Evolutionary conservation across 1,140 invertebrate species (phyloP), one percentile per base, ranked within the genome.

Genomic region (Akabosia matsudoensis): DNA sequence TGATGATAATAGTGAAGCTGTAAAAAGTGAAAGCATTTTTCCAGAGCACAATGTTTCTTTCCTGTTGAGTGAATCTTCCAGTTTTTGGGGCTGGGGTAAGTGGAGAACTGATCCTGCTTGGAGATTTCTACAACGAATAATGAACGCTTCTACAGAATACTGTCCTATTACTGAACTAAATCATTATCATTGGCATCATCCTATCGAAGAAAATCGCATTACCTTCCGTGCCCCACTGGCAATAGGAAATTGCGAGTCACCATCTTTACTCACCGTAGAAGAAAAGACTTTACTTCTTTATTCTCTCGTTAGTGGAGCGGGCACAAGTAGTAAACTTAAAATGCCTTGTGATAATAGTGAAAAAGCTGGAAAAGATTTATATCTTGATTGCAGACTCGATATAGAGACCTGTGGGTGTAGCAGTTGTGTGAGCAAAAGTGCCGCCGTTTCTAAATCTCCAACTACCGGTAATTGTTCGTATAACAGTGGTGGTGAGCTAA

Each of bases 111-210:
- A n/a, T n/a, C n/a, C n/a, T n/a, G n/a, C n/a, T n/a, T n/a, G n/a
- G n/a, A n/a, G n/a, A n/a, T n/a, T n/a, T n/a, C n/a, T 61, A 45
- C 37, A 45, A 45, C 37, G 18, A 61, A 7, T 4, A 24, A 61
- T 61, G 54, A 61, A 61, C 4, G 13, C 24, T 22, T 22, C 54
- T 22, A 14, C 54, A 16, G n/a, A 13, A 10, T 61, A 13, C 14
- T 10, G 7, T 61, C 54, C 54, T 61, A 61, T 24, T 4, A 67
- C 61, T 24, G 61, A 67, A 67, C 3, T 67, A 67, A 67, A 67
- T 67, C 61, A 67, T 67, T 67, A 67, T 67, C 22, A 67, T 67
- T 67, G 61, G 61, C 24, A 67, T 31, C 61, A 28, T 67, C 61
- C 61, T 28, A 67, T 67, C 61, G 61, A 30, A n/a, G n/a, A 28